Percentiles rank a stretch among this genome's conserved stretches.
phyloP scores from a whole-genome alignment of 2,888 invertebrate genomes.

The Cephus pygmeus region DNA sequence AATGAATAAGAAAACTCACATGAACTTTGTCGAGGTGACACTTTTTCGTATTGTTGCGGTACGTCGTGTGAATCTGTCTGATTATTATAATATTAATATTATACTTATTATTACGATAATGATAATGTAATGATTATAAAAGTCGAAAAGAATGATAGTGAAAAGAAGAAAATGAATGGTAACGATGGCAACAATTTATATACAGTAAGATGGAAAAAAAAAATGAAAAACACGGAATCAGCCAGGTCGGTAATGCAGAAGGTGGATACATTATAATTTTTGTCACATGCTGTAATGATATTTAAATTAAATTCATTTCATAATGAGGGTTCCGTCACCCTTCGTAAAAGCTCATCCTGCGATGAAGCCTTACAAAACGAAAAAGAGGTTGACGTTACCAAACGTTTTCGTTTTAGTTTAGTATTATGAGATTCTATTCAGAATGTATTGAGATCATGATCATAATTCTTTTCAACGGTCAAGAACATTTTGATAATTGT shows the following conservation, averaged over 20 bases:
- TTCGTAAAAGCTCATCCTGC: background rate
- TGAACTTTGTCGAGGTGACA: background rate
- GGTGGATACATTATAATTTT: slow-evolving; percentile 55
- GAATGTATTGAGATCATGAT: background rate
- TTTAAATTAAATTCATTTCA: slow-evolving; percentile 64
- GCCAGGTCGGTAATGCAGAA: slow-evolving; percentile 44
- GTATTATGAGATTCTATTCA: background rate
- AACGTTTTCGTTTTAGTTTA: background rate
- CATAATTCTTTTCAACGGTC: background rate
- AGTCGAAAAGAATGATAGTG: slow-evolving; percentile 27
- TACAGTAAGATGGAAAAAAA: background rate
- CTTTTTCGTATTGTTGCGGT: slow-evolving; percentile 54
- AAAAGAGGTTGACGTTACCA: background rate
- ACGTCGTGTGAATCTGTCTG: slow-evolving; percentile 62
- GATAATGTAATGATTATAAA: slow-evolving; percentile 62
- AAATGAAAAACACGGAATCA: background rate
- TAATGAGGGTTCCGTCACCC: slow-evolving; percentile 41
- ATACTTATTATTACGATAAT: slow-evolving; percentile 61
- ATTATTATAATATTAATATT: slow-evolving; percentile 61
- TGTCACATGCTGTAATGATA: slow-evolving; percentile 61
- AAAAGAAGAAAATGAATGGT: slow-evolving; percentile 1
- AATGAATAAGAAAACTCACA: slow-evolving; percentile 33
- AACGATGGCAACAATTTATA: slow-evolving; percentile 3
- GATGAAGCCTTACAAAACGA: background rate
- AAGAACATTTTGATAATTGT: background rate